Percentiles rank a stretch among this genome's conserved stretches.
These are phyloP conservation scores for Zaprionus ornatus DNA, from an alignment of 1,140 invertebrate species.

Conservation along the genomic window DNA sequence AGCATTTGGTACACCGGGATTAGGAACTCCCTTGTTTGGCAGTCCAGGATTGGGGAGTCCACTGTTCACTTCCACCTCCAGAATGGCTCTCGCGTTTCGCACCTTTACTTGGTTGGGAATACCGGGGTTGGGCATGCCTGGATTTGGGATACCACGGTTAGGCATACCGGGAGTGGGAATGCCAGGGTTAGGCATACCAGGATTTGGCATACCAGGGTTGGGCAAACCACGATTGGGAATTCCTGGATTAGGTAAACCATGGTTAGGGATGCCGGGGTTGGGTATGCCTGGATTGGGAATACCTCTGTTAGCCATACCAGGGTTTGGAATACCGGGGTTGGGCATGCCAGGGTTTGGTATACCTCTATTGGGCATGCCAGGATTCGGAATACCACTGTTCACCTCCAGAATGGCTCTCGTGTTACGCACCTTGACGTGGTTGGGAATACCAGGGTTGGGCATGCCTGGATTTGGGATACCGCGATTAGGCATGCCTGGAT, in stretches of 20 bases:
- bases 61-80: background rate
- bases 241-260: conserved; percentile 41
- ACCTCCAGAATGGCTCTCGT: conserved; percentile 31
- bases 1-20: conserved; percentile 5
- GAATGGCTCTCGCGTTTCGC: background rate
- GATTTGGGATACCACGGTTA: conserved; percentile 26
- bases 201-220: conserved; percentile 30
- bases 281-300: conserved; percentile 44
- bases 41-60: background rate
- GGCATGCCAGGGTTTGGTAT: conserved; percentile 6
- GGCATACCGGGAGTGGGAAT: conserved; percentile 24
- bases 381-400: background rate
- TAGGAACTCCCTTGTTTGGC: conserved; percentile 14
- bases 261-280: conserved; percentile 34
- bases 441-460: background rate
- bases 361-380: background rate
- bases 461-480: conserved; percentile 37
- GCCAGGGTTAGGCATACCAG: conserved; percentile 8
- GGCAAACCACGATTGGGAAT: conserved; percentile 30
- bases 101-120: conserved; percentile 45
- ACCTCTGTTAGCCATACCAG: conserved; percentile 24
- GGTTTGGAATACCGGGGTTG: conserved; percentile 26
- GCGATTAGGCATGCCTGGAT: conserved; percentile 26
- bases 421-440: conserved; percentile 32
- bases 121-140: conserved; percentile 7